Conservation (phyloP, 2,797 vertebrate genomes). For the Smutsia temminckii region DNA sequence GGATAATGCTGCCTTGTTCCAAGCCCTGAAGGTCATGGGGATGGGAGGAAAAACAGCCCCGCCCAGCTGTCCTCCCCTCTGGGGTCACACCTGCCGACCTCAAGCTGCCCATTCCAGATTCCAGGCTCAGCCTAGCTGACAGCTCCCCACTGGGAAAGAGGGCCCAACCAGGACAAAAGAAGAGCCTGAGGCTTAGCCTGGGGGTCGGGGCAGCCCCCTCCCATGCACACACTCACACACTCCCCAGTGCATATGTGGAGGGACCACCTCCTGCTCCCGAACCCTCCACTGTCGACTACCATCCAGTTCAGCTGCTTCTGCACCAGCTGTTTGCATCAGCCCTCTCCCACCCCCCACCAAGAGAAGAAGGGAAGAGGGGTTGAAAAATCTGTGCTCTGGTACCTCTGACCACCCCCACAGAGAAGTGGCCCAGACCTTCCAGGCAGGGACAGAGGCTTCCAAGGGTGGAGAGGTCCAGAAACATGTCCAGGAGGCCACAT, state of each 20-base stretch:
- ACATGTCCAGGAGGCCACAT: background rate
- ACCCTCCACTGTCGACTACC: background rate
- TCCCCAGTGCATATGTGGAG: rapidly evolving
- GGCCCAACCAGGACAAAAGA: rapidly evolving
- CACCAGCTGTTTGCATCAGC: background rate
- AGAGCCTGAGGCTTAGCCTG: background rate
- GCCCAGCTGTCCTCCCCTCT: background rate
- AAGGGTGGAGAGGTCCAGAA: background rate
- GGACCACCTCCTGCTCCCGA: background rate
- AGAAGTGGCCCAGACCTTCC: background rate
- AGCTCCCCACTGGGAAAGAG: no score
- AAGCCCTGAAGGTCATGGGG: background rate
- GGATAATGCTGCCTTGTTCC: background rate
- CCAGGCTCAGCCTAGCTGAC: background rate
- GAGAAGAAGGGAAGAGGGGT: background rate
- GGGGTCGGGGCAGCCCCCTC: background rate
- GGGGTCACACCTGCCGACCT: background rate
- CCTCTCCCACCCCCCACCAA: rapidly evolving
- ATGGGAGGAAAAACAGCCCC: background rate
- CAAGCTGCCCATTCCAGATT: background rate
- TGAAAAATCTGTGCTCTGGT: background rate
- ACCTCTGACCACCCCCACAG: background rate
- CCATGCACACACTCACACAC: background rate
- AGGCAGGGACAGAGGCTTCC: background rate
- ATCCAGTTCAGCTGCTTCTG: background rate